A percentile compares a stretch with the other conserved stretches of the same genome.
phyloP scores from a whole-genome alignment of 2,888 invertebrate species.

The Paralinhomoeus sp. region DNA sequence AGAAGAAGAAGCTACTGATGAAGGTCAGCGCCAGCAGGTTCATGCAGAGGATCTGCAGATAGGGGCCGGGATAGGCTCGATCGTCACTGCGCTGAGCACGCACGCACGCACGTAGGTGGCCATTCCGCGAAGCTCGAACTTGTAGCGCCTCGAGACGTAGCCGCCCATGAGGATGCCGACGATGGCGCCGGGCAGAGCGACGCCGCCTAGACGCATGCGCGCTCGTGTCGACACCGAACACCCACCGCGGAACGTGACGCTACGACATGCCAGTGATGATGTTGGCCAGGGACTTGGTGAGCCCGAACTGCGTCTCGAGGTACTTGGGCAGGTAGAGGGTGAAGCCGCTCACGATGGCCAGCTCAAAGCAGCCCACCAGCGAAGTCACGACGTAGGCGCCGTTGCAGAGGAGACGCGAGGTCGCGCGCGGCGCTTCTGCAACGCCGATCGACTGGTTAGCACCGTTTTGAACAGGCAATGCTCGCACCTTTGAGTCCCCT shows the following conservation, averaged over 20 bases:
- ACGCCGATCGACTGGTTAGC: conserved; percentile 12
- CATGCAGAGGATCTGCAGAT: conserved; percentile 68
- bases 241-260: conserved; percentile 28
- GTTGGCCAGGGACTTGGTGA: conserved; percentile 76
- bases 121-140: conserved; percentile 37
- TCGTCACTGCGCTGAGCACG: no score
- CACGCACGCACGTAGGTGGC: conserved; percentile 32
- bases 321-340: conserved; percentile 31
- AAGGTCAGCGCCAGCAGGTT: conserved; percentile 62
- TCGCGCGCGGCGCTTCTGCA: conserved; percentile 66
- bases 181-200: conserved; percentile 80
- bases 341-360: conserved; percentile 55
- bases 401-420: conserved; percentile 68
- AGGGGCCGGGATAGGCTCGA: no score
- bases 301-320: conserved; percentile 74
- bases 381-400: conserved; percentile 77
- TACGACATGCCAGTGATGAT: conserved; percentile 54
- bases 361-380: conserved; percentile 77
- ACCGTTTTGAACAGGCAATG: no score
- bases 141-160: conserved; percentile 60
- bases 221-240: conserved; percentile 31
- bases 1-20: conserved; percentile 63
- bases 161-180: conserved; percentile 84
- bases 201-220: conserved; percentile 65
- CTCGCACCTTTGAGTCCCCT: no score